These are phyloP conservation scores for Cyphomyrmex costatus DNA, from an alignment of 1,140 invertebrate species.

Conservation along the genomic window DNA sequence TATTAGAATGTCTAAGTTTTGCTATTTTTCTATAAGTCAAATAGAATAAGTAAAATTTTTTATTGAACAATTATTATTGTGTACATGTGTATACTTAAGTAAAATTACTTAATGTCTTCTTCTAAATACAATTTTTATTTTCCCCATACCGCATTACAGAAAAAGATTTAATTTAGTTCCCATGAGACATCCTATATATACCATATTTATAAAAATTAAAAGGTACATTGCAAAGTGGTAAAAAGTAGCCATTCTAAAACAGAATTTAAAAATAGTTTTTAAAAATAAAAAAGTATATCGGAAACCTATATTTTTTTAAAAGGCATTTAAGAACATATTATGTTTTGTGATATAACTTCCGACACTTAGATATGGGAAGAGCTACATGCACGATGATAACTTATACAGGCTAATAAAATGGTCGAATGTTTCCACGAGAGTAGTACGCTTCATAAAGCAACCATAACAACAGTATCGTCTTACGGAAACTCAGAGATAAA, in stretches of 20 bases:
- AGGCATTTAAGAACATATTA: neutral
- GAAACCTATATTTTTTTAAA: neutral
- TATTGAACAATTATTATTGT: no score
- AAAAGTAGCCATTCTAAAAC: neutral
- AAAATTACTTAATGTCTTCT: no score
- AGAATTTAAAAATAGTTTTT: neutral
- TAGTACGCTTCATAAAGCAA: constrained; percentile 17
- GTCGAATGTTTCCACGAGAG: constrained; percentile 27
- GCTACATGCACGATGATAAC: constrained; percentile 1
- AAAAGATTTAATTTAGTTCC: no score
- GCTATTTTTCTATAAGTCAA: no score
- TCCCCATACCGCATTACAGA: no score
- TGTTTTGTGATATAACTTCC: constrained; percentile 1
- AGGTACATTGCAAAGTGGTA: neutral
- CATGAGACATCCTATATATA: no score
- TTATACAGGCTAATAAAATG: constrained; percentile 9
- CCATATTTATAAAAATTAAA: neutral
- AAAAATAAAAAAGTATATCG: neutral
- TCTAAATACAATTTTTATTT: no score
- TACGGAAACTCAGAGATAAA: constrained; percentile 22
- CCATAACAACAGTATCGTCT: constrained; percentile 18
- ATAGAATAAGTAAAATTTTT: no score
- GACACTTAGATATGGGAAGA: constrained; percentile 33
- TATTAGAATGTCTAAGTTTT: no score
- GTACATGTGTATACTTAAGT: no score